Evolutionary conservation across 2,888 invertebrate species (phyloP), one percentile per base, ranked within the genome.

Genomic region (Philereme transversata): DNA sequence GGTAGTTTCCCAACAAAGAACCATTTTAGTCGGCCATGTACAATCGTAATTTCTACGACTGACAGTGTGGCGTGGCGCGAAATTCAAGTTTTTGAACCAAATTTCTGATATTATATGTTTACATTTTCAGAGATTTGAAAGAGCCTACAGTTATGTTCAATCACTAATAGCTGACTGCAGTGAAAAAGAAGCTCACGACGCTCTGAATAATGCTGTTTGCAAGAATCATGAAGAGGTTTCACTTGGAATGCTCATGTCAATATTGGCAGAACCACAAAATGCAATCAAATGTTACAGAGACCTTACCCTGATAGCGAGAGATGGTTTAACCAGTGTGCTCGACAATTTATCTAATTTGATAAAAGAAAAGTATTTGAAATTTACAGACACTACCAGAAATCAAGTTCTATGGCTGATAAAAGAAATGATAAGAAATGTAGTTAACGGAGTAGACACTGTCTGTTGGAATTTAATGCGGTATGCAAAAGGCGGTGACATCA

Each of bases 161-260:
- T 95, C 94, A 74, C 93, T 97, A 75, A 96, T 96, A 62, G 93
- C 94, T 70, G 97, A 97, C 72, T 94, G 97, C 76, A 97, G 97
- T 75, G 99, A 99, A 80, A 97, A 98, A 82, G 98, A 99, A 90
- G 96, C 97, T 76, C 98, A 98, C 84, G 98, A 99, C 85, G 96
- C 96, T 38, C 93, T 99, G 53, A 97, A 97, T 82, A 97, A 96
- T 85, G 96, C 97, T 66, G 96, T 98, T 69, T 96, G 97, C 82
- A 97, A 97, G 87, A 96, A 96, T 78, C 98, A 98, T 92, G 99
- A 99, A 86, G 99, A 99, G 79, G 96, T 98, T 63, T 97, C 97
- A 57, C 90, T 98, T 70, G 99, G 99, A 55, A 94, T 99, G 83
- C 92, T 99, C 62, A 97, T 97, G 86, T 95, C 95, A 60, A 97